Evolutionary conservation across 2,888 invertebrate species (phyloP), one percentile per base, ranked within the genome.

Genomic region (Linhomoeus sp.): DNA sequence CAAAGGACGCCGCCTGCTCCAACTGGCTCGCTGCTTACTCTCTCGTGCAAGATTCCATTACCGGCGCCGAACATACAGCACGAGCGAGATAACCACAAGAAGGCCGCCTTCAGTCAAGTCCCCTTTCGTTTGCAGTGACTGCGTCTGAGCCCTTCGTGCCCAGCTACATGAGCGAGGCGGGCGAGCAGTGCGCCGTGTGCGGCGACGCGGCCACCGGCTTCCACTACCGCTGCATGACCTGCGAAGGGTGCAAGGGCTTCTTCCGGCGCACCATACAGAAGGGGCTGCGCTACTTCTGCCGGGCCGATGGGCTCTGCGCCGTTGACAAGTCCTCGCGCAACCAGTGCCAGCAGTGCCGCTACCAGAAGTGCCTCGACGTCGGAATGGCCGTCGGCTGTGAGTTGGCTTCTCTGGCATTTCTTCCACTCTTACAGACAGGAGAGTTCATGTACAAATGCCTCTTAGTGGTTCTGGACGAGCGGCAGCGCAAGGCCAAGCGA

Each of bases 211-310:
- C 70, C 23, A 70, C 70, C 7, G 70, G 70, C 5, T 64, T 64
- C 43, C 70, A 70, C 53, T 70, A 70, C 55, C 56, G 67, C 36
- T 66, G 63, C 49, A 64, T 57, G 41, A 57, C 69, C 2, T 70
- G 70, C 54, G 70, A 70, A 51, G 70, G 70, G 1, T 70, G 70
- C 57, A 70, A 71, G 65, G 66, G 69, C n/a, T 70, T 70, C 55
- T 70, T 70, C 54, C 59, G 70, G 9, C 55, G 70, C 20, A 70
- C 68, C 5, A 65, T 65, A 19, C 67, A 68, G 56, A 66, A 67
- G 45, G 58, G 61, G 43, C 52, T 70, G 45, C 56, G 58, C 44
- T 68, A 69, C 52, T 56, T 58, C 42, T 69, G 69, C 55, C 67
- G 67, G 52, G 24, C 3, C 19, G 48, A 49, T 1, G 62, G 60